Evolutionary conservation across 2,113 vertebrate genomes (phyloP).

Genomic region (Engraulis encrasicolus): DNA sequence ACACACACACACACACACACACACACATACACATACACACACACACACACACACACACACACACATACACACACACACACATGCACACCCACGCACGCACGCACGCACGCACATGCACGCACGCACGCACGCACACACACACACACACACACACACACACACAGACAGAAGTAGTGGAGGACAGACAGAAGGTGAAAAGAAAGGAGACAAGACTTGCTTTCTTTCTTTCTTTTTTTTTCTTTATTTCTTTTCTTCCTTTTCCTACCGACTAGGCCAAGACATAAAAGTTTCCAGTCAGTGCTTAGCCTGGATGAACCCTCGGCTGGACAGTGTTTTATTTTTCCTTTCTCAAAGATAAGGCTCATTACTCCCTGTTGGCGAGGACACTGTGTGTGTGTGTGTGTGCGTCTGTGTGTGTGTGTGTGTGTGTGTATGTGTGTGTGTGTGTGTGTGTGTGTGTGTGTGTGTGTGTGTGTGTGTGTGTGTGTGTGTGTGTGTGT

Average conservation of each 20-base stretch:
- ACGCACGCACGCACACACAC: too few relatives aligned
- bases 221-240: neutral
- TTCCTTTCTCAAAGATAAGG: neutral
- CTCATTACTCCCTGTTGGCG: neutral
- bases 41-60: too few relatives aligned
- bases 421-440: neutral
- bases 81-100: too few relatives aligned
- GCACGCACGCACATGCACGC: too few relatives aligned
- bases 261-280: neutral
- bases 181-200: neutral
- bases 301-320: neutral
- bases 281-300: neutral
- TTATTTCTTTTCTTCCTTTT: too few relatives aligned
- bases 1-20: too few relatives aligned
- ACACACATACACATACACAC: too few relatives aligned
- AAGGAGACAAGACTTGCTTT: neutral
- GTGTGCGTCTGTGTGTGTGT: too few relatives aligned
- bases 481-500: neutral
- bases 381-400: too few relatives aligned
- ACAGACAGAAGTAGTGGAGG: neutral
- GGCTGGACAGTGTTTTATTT: constrained; percentile 12
- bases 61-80: too few relatives aligned
- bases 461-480: neutral
- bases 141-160: too few relatives aligned
- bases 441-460: neutral